phyloP scores from a whole-genome alignment of 2,113 vertebrate species.

The Odobenus rosmarus region DNA sequence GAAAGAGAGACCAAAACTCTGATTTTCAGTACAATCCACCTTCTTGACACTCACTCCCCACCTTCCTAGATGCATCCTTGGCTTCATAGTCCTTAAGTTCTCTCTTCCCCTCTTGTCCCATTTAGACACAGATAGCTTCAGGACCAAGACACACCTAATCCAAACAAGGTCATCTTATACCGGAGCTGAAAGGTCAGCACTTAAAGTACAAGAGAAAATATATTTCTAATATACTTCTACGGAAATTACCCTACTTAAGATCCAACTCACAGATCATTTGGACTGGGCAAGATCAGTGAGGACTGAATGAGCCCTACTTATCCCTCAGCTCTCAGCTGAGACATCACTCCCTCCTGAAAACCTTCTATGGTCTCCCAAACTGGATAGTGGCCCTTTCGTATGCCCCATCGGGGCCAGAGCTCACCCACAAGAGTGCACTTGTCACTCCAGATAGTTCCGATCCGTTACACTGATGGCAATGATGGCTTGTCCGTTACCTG shows the following conservation, averaged over 20 bases:
- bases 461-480: neutral
- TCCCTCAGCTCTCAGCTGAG: neutral
- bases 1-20: neutral
- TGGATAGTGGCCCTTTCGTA: neutral
- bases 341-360: neutral
- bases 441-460: neutral
- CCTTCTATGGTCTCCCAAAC: neutral
- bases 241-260: neutral
- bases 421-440: neutral
- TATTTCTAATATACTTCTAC: neutral
- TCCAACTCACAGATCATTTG: neutral
- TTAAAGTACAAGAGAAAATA: neutral
- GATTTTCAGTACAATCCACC: neutral
- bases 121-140: neutral
- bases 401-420: neutral
- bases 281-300: neutral
- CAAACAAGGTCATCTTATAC: neutral
- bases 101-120: neutral
- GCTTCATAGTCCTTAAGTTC: neutral
- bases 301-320: neutral
- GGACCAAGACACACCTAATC: neutral
- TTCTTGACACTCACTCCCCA: neutral
- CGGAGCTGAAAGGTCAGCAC: neutral
- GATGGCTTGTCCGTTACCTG: neutral
- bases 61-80: neutral